Base-by-base conservation (phyloP, 2,797 vertebrate genomes). In the Chiroxiphia lanceolata region DNA sequence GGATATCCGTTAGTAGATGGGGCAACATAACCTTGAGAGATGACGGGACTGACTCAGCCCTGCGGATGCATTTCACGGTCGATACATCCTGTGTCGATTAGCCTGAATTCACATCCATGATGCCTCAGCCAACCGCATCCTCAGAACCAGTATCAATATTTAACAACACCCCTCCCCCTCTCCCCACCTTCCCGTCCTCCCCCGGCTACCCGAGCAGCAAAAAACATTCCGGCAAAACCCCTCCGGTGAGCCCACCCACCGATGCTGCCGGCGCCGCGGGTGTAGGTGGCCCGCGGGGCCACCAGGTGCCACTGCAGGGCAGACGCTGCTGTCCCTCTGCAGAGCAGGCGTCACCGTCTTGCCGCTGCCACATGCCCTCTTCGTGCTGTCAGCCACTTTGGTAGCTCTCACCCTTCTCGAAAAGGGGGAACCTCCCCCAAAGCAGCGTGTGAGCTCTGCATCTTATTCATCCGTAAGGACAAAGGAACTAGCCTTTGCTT, bases 261-360 rank as follows among this genome's bases (percentile, higher is more conserved):
- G 21, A 10, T 3, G 40, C 29, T 33, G 20, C 14, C 29, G 5
- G 21, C 13, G 5, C 40, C 9, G 17, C 31, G 11, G n/a, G 3
- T 78, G 93, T 18, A 29, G 18, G 72, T 47, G 16, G 87, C 60
- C 72, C n/a, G 2, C 11, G 21, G 33, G n/a, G 34, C 94, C 96
- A 86, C 78, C 36, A 94, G 97, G 86, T 91, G 96, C 56, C 96
- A 90, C 89, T 96, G 90, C 90, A 70, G 61, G 89, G 88, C 53
- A 60, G 68, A 20, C 45, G 2, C 53, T 21, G 60, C 36, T 38
- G 60, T n/a, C 36, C 65, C 59, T 57, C 57, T 5, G 83, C 90
- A 34, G 42, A 79, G 78, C 48, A 6, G 27, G 10, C 42, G 6
- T 12, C 10, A 13, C 69, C 4, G 31, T 15, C 47, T 31, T 3